A percentile compares a stretch with the other conserved stretches of the same genome.
Conservation (phyloP, 2,888 invertebrate genomes). For the Lottia gigantea region DNA sequence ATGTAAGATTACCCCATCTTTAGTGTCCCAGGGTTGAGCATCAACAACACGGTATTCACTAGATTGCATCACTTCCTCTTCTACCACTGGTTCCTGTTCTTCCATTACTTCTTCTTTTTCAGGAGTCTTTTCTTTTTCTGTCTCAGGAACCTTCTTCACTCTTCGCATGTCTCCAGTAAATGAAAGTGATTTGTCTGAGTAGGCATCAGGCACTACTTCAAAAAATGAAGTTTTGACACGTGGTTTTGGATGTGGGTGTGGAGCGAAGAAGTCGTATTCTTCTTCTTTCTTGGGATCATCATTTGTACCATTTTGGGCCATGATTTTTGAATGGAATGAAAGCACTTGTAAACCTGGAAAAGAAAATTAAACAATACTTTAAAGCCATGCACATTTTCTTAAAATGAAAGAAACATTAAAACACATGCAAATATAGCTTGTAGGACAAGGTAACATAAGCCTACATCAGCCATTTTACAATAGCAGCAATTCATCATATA, state of each 20-base stretch:
- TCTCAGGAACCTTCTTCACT: constrained; percentile 27
- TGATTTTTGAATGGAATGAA: neutral
- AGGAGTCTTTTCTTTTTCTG: constrained; percentile 18
- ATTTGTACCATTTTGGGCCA: constrained; percentile 1
- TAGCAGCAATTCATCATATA: too few species aligned
- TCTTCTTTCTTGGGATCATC: constrained; percentile 39
- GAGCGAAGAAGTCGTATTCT: constrained; percentile 52
- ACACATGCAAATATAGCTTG: too few species aligned
- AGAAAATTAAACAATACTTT: too few species aligned
- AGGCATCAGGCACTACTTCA: constrained; percentile 55
- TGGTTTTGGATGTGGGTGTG: constrained; percentile 50
- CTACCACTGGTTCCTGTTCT: constrained; percentile 19
- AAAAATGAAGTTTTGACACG: constrained; percentile 53
- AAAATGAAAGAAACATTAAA: too few species aligned
- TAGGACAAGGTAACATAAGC: too few species aligned
- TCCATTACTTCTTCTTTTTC: constrained; percentile 15
- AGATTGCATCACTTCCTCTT: constrained; percentile 17
- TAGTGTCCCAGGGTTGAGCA: constrained; percentile 42
- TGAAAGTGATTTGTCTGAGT: constrained; percentile 49
- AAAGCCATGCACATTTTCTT: too few species aligned
- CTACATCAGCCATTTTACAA: too few species aligned
- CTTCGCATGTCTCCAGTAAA: constrained; percentile 41
- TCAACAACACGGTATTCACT: constrained; percentile 35
- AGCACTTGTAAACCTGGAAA: too few species aligned
- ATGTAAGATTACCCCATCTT: constrained; percentile 37